These are phyloP conservation scores for Neomonachus schauinslandi DNA, from an alignment of 2,113 vertebrate species.

Conservation along the genomic window DNA sequence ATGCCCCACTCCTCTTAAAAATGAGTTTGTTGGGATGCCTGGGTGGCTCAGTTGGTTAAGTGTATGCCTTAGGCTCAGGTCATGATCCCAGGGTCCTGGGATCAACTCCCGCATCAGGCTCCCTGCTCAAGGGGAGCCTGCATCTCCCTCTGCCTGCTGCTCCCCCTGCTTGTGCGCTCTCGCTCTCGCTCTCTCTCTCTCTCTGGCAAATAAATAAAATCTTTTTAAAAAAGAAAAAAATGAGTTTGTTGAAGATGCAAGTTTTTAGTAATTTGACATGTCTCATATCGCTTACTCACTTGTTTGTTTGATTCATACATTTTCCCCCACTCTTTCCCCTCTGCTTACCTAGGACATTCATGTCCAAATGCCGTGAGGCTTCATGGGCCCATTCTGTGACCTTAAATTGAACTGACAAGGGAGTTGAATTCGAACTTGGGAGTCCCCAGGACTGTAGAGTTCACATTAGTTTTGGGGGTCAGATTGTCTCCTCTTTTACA, in stretches of 20 bases:
- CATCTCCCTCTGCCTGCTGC: neutral
- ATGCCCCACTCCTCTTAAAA: neutral
- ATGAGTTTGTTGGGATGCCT: neutral
- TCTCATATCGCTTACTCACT: neutral
- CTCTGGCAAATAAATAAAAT: neutral
- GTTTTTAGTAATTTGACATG: conserved; percentile 37
- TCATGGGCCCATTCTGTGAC: neutral
- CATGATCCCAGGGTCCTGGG: no score
- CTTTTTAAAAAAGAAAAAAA: neutral
- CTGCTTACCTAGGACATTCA: neutral
- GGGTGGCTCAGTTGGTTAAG: neutral
- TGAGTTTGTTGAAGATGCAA: neutral
- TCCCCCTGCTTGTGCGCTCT: neutral
- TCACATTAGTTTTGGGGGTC: neutral
- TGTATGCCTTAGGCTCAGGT: no score
- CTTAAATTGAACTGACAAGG: conserved; percentile 33
- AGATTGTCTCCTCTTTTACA: neutral
- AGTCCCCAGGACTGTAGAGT: neutral
- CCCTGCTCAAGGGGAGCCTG: neutral
- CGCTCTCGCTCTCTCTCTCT: neutral
- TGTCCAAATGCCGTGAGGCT: neutral
- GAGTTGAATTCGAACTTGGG: neutral
- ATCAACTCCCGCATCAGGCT: no score
- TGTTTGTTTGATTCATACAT: neutral
- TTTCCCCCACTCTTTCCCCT: neutral